phyloP scores from a whole-genome alignment of 2,113 vertebrate species.

The Willisornis vidua region DNA sequence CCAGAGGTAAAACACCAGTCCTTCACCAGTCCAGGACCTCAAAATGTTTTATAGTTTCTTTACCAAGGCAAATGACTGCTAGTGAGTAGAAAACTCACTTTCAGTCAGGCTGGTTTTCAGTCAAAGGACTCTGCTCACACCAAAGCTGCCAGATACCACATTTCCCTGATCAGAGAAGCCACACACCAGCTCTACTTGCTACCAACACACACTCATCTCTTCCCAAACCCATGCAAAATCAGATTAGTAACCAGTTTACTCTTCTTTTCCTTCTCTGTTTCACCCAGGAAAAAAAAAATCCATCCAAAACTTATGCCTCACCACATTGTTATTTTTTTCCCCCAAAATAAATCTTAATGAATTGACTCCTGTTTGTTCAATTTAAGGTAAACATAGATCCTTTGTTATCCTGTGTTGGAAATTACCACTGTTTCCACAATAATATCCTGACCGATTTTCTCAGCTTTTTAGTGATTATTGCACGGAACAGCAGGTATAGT shows the following conservation, averaged over 20 bases:
- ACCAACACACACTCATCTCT: not conserved
- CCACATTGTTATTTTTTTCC: not conserved
- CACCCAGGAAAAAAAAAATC: not conserved
- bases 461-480: not conserved
- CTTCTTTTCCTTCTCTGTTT: not conserved
- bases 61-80: not conserved
- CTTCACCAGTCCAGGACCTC: not conserved
- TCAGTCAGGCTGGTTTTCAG: not conserved
- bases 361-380: not conserved
- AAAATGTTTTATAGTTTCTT: not conserved
- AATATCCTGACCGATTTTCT: not conserved
- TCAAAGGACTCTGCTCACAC: not conserved
- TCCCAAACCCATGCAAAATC: not conserved
- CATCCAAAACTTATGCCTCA: not conserved
- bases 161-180: not conserved
- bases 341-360: not conserved
- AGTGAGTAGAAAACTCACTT: not conserved
- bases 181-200: not conserved
- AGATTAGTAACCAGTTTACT: not conserved
- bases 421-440: not conserved
- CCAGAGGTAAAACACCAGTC: not conserved
- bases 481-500: not conserved
- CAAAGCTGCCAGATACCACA: not conserved
- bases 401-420: not conserved
- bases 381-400: not conserved